Base-by-base conservation (phyloP, 2,888 invertebrate genomes). In the Philaethria dido region DNA sequence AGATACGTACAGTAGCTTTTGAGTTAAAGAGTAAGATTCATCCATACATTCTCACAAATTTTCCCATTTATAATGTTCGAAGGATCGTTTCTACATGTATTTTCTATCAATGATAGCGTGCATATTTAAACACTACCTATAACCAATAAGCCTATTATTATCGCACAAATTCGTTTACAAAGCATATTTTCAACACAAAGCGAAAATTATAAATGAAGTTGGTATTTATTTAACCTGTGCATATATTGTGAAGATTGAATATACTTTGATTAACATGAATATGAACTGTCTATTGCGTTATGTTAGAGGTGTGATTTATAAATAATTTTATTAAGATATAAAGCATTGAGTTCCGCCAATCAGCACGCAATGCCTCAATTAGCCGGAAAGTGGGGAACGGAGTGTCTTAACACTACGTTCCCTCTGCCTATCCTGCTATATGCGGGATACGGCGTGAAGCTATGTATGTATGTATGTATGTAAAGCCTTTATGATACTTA, bases 111-210 rank as follows among this genome's bases (percentile, higher is more conserved):
- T 3, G 18, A 20, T 3, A 11, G 18, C 0, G 18, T 11, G 11
- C 16, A 29, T 52, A 3, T 52, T 33, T 16, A 16, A 29, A 3
- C 9, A 9, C 4, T 52, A 33, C 3, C 14, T 25, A 25, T 50
- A n/a, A n/a, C 25, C 50, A 50, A 29, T 11, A 8, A 2, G 29
- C 29, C 5, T 25, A 50, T n/a, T 25, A 50, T 25, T 25, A 50
- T 50, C 25, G 25, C 4, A 50, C n/a, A 50, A 25, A 25, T 50
- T 50, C 9, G n/a, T 25, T 52, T 52, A 52, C 29, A 29, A 52
- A 52, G n/a, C 29, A 9, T 52, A 29, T 52, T 11, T 16, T 29
- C 9, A 16, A 29, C 25, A 52, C 50, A 16, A 52, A 29, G 5
- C 16, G 16, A 29, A 16, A 13, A 29, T 52, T 52, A 52, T 52